These are phyloP conservation scores for Tragelaphus eurycerus DNA, from an alignment of 2,797 vertebrate species.

Conservation along the genomic window DNA sequence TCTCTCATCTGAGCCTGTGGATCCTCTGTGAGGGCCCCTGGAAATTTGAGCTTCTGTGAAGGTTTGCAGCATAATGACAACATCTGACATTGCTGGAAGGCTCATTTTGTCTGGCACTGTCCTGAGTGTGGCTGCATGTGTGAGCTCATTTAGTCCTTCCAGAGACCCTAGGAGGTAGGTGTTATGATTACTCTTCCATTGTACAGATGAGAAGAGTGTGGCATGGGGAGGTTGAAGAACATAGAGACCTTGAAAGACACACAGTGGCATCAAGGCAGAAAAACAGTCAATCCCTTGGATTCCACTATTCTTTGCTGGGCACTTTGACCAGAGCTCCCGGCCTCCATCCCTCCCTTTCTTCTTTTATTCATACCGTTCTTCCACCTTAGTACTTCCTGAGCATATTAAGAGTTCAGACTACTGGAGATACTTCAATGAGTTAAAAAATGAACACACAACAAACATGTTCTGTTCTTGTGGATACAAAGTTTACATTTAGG, in stretches of 20 bases:
- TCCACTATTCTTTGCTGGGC: not conserved
- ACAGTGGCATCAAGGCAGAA: not conserved
- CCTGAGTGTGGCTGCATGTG: fast-evolving
- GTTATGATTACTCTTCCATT: fast-evolving
- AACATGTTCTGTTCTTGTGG: not conserved
- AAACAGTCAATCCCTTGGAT: not conserved
- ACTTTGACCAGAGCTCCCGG: not conserved
- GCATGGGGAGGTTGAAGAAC: not conserved
- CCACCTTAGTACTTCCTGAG: not conserved
- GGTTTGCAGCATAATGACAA: fast-evolving
- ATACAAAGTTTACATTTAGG: not conserved
- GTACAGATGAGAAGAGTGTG: not conserved
- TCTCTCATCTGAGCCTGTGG: not conserved
- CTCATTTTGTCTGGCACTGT: fast-evolving
- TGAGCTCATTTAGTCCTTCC: no score
- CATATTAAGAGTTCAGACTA: not conserved
- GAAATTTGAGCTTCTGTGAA: not conserved
- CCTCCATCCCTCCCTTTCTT: no score
- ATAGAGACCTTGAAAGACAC: not conserved
- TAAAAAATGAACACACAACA: not conserved
- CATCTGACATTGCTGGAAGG: fast-evolving
- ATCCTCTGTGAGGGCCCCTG: not conserved
- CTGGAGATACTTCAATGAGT: not conserved
- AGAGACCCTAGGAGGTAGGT: fast-evolving
- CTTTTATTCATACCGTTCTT: not conserved